Base-by-base conservation (phyloP, 2,888 invertebrate genomes). In the Eristalis arbustorum region DNA sequence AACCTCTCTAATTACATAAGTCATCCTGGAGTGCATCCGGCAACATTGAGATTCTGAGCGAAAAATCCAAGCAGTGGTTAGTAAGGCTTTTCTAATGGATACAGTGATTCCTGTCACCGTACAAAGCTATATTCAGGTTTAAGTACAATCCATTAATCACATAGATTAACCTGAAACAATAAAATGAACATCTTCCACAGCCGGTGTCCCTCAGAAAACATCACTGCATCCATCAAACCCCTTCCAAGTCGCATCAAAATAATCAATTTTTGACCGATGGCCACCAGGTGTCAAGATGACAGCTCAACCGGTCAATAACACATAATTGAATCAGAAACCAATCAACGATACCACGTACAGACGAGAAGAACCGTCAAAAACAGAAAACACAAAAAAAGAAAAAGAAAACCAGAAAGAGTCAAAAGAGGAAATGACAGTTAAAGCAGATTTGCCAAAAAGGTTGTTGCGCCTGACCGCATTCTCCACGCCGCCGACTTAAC, bases 231-330 rank as follows among this genome's bases (percentile, higher is more conserved):
- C 42, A 49, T 18, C 1, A 49, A 49, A 49, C 6, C 18, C 2
- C 11, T 13, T 49, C 8, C n/a, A 49, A 18, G 8, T 18, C n/a
- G 18, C 49, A 49, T n/a, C n/a, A 18, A 18, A 49, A 49, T 49
- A 18, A 49, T 49, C 31, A 68, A 68, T 68, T 62, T n/a, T 22
- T 25, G 62, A 76, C 61, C 61, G 61, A 22, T 62, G 68, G 34
- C 61, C 49, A 25, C 61, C 49, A 49, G 49, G 40, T 61, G 42
- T 28, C 66, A 66, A 57, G 69, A 49, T 49, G 49, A 49, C 49
- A 49, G n/a, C 49, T 71, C 63, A 71, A 57, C 78, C 71, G 78
- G 78, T 78, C 78, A 78, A 78, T 64, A 78, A 78, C 78, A 78
- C 64, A 71, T 14, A 61, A 68, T 42, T 42, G 49, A 40, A 6